Evolutionary conservation across 2,797 vertebrate species (phyloP).

Genomic region (Allobates femoralis): DNA sequence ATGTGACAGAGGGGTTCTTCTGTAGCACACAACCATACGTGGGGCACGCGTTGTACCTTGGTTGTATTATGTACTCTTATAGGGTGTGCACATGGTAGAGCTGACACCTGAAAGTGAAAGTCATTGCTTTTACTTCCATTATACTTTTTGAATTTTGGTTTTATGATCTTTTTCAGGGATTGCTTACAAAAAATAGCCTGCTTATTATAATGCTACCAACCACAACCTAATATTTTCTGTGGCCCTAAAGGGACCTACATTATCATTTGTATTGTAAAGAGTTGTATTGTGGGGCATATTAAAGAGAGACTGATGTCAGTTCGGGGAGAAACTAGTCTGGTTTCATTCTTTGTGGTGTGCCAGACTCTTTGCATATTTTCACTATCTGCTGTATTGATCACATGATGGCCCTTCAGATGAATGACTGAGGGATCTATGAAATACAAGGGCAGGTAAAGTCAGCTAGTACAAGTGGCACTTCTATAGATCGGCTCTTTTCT

Average conservation of each 20-base stretch:
- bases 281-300: not conserved
- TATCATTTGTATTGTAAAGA: not conserved
- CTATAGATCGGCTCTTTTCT: too few relatives aligned
- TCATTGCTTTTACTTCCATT: not conserved
- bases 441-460: too few relatives aligned
- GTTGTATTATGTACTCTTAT: not conserved
- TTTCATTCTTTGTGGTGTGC: slow-evolving; percentile 23
- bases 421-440: too few relatives aligned
- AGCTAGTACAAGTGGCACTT: too few relatives aligned
- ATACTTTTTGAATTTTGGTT: not conserved
- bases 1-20: too few relatives aligned
- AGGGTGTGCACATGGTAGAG: not conserved
- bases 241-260: too few relatives aligned
- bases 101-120: not conserved
- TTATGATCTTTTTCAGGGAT: too few relatives aligned
- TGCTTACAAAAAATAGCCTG: too few relatives aligned
- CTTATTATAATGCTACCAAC: too few relatives aligned
- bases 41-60: not conserved
- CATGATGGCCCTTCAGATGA: too few relatives aligned
- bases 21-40: too few relatives aligned
- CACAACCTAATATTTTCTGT: too few relatives aligned
- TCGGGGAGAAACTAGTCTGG: slow-evolving; percentile 2
- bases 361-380: slow-evolving; percentile 25
- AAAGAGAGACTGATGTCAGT: not conserved
- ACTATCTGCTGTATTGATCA: not conserved